Evolutionary conservation across 2,888 invertebrate species (phyloP), one percentile per base, ranked within the genome.

Genomic region (Penaeus monodon): DNA sequence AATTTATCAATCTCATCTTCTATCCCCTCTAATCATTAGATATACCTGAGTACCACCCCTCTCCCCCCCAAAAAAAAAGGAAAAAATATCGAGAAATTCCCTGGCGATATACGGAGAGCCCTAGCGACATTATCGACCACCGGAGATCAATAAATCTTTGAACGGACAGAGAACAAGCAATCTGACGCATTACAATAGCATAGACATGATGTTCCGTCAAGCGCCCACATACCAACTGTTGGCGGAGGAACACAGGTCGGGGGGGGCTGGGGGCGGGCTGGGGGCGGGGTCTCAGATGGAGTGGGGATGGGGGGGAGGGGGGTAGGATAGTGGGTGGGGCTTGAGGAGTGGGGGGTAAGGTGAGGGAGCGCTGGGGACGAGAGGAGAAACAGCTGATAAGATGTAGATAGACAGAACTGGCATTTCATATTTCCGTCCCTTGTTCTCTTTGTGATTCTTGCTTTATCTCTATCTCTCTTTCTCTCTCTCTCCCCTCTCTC

Each of bases 111-210:
- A 14, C 27, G 29, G 76, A 49, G 64, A 6, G 63, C 24, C 27
- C 81, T 22, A 10, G 57, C 44, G 85, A 85, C 85, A 85, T 85
- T 79, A 80, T 85, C 85, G 73, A 84, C 63, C 64, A 24, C 29
- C 22, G 63, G 70, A 78, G 44, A 84, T 70, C 79, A 70, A 85
- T 85, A 79, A 85, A 85, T 85, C 85, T 79, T 44, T 24, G 38
- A 22, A 27, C 22, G 64, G 80, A 64, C 85, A 63, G 73, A 64
- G 79, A 73, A 85, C 85, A 85, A 85, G 85, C 85, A 80, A 85
- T 85, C 77, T 85, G 64, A 85, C 85, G 85, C 85, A 85, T 85
- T 85, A 85, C 79, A 85, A 85, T 79, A 77, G 79, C 78, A 79
- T 85, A 33, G 79, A 85, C 79, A 85, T 79, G 85, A 64, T 65